Conservation (phyloP, 2,888 invertebrate species). For the Hipparchia sbordonii region DNA sequence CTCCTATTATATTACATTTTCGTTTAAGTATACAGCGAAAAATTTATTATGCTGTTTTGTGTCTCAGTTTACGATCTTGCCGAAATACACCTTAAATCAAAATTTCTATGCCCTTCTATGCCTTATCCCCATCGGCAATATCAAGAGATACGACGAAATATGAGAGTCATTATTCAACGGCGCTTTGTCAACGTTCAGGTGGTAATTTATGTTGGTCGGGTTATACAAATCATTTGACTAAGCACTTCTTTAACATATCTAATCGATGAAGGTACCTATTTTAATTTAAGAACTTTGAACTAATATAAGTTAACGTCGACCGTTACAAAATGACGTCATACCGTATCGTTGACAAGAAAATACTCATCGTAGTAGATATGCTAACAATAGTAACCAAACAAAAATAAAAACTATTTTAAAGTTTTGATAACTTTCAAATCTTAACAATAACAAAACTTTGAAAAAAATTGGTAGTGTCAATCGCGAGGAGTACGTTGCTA, state of each 20-base stretch:
- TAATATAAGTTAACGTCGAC: background rate
- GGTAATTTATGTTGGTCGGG: conserved; percentile 68
- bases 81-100: conserved; percentile 47
- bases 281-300: background rate
- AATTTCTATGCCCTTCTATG: conserved; percentile 66
- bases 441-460: too few species aligned
- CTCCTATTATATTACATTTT: too few species aligned
- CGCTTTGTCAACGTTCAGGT: conserved; percentile 71
- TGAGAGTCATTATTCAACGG: conserved; percentile 69
- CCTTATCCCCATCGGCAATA: conserved; percentile 72
- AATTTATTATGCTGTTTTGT: too few species aligned
- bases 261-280: background rate
- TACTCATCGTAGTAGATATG: too few species aligned
- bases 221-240: conserved; percentile 58
- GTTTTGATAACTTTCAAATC: too few species aligned
- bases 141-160: conserved; percentile 76
- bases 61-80: background rate
- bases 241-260: conserved; percentile 24
- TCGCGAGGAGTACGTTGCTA: too few species aligned
- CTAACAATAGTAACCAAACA: too few species aligned
- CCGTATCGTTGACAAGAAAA: too few species aligned
- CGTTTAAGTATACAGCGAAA: too few species aligned
- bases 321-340: too few species aligned
- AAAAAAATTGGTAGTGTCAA: too few species aligned
- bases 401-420: too few species aligned